Evolutionary conservation across 2,797 vertebrate species (phyloP).

Genomic region (Enteromius radiatus): DNA sequence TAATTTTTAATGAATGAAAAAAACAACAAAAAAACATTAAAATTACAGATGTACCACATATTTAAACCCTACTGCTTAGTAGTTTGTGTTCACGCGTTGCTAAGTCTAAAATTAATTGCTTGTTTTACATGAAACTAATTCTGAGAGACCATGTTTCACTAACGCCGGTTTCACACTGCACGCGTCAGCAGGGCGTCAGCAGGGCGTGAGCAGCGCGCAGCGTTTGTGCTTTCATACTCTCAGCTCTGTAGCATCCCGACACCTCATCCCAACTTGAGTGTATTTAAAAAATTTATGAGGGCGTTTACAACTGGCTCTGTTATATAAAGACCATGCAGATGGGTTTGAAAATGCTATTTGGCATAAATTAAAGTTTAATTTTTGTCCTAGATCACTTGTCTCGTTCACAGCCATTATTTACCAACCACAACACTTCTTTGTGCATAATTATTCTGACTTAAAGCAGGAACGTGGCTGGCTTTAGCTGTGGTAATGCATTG

Average conservation of each 20-base stretch:
- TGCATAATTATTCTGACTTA: conserved; percentile 69
- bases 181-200: too few relatives aligned
- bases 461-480: conserved; percentile 69
- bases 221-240: too few relatives aligned
- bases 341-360: conserved; percentile 76
- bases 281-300: conserved; percentile 76
- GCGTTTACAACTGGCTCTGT: conserved; percentile 80
- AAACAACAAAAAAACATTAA: neutral
- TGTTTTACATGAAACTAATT: conserved; percentile 23
- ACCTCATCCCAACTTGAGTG: conserved; percentile 39
- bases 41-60: neutral
- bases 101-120: conserved; percentile 23
- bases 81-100: neutral
- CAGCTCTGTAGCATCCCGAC: neutral
- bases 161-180: too few relatives aligned
- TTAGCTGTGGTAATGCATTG: conserved; percentile 65
- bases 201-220: too few relatives aligned
- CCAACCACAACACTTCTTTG: conserved; percentile 36
- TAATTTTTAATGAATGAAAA: neutral
- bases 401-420: conserved; percentile 73
- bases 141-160: neutral
- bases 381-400: conserved; percentile 78
- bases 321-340: conserved; percentile 71
- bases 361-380: conserved; percentile 82
- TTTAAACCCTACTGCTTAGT: conserved; percentile 24